These are phyloP conservation scores for Gymnobelideus leadbeateri DNA, from an alignment of 2,113 vertebrate genomes.

Conservation along the genomic window DNA sequence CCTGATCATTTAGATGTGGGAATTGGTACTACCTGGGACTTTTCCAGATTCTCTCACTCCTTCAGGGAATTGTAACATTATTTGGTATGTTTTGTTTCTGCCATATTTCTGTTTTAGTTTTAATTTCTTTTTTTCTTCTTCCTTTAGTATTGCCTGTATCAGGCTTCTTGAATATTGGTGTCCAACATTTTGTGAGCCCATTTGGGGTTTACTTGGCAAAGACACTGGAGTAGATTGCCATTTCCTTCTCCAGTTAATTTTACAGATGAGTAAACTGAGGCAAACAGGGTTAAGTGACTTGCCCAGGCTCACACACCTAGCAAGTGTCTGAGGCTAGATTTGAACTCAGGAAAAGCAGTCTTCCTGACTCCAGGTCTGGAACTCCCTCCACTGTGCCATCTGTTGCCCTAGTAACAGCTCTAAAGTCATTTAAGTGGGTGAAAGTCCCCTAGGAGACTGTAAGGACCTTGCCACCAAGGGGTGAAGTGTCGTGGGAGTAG, in stretches of 20 bases:
- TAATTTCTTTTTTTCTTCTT: neutral
- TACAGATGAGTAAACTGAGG: no score
- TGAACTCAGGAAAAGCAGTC: neutral
- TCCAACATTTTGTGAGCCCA: no score
- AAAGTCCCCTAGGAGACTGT: neutral
- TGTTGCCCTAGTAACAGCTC: neutral
- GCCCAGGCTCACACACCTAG: no score
- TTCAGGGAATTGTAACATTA: neutral
- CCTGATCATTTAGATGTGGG: neutral
- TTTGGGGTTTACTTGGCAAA: no score
- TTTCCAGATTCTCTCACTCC: neutral
- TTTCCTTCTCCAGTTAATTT: no score
- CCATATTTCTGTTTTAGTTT: neutral
- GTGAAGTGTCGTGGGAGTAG: neutral
- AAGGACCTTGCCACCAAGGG: neutral
- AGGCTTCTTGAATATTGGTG: neutral
- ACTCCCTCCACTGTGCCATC: neutral
- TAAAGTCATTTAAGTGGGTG: neutral
- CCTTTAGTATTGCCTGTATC: neutral
- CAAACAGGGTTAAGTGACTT: no score
- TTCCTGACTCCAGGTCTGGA: neutral
- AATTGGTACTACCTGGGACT: neutral
- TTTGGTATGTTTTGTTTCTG: neutral
- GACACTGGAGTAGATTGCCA: no score
- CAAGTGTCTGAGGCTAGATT: neutral